A percentile compares a stretch with the other conserved stretches of the same genome.
Conservation (phyloP, 2,888 invertebrate genomes). For the Cosmopolites sordidus region DNA sequence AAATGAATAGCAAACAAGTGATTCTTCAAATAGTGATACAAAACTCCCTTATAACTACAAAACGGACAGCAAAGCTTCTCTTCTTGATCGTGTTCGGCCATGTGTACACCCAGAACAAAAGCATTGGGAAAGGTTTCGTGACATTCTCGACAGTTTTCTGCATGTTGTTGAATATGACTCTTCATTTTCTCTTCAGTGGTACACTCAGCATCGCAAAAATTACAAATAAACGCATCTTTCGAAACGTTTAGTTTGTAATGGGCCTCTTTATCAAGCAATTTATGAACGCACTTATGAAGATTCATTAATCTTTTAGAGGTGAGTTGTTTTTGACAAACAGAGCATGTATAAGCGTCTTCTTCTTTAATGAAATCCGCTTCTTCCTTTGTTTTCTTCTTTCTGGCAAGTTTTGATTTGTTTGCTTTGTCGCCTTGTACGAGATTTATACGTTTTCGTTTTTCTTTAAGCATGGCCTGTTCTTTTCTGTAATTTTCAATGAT, state of each 20-base stretch:
- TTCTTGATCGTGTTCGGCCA: conserved; percentile 38
- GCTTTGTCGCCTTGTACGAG: background rate
- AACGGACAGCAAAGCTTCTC: conserved; percentile 39
- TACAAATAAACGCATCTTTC: conserved; percentile 28
- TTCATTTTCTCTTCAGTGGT: conserved; percentile 20
- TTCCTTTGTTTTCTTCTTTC: background rate
- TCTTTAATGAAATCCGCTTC: background rate
- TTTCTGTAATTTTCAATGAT: conserved; percentile 6
- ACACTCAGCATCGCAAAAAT: conserved; percentile 29
- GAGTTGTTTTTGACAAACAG: conserved; percentile 10
- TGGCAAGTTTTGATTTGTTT: background rate
- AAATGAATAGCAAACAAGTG: conserved; percentile 21
- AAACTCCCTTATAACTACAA: conserved; percentile 37
- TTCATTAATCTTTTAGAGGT: conserved; percentile 15
- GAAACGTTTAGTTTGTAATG: conserved; percentile 21
- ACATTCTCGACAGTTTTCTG: conserved; percentile 48
- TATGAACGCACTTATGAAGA: conserved; percentile 19
- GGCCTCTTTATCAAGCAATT: conserved; percentile 7
- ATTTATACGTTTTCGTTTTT: background rate
- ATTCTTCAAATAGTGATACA: conserved; percentile 13
- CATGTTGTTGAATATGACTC: conserved; percentile 29
- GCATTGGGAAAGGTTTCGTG: conserved; percentile 38
- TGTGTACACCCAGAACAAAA: conserved; percentile 41
- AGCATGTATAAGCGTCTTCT: conserved; percentile 4
- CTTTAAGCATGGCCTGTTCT: conserved; percentile 4